phyloP scores from a whole-genome alignment of 2,888 invertebrate species.

The Anodontia alba region DNA sequence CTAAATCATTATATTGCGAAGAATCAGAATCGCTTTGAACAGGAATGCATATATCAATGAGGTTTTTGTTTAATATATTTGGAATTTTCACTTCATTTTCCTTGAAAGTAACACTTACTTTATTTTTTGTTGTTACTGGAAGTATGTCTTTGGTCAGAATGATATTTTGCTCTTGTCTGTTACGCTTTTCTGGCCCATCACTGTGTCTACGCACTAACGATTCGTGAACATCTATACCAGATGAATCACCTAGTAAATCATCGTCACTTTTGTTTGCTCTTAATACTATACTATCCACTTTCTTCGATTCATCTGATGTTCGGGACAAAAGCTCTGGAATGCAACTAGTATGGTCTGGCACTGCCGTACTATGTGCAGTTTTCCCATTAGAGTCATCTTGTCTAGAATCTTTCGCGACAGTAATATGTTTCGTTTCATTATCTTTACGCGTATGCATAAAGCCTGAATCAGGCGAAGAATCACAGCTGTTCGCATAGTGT shows the following conservation, averaged over 20 bases:
- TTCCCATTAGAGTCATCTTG: neutral
- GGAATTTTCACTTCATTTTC: neutral
- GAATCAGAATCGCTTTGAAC: slow-evolving; percentile 25
- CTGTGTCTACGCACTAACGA: slow-evolving; percentile 45
- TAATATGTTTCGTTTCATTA: neutral
- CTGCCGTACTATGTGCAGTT: neutral
- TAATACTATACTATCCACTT: neutral
- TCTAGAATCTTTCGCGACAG: neutral
- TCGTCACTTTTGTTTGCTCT: slow-evolving; percentile 21
- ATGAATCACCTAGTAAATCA: slow-evolving; percentile 27
- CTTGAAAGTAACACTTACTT: neutral
- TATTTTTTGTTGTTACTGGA: neutral
- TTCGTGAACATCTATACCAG: slow-evolving; percentile 44
- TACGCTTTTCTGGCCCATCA: slow-evolving; percentile 42
- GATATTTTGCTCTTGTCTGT: slow-evolving; percentile 2
- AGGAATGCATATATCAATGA: slow-evolving; percentile 23
- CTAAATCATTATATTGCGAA: neutral
- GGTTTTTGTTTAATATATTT: slow-evolving; percentile 9
- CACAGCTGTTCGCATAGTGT: neutral
- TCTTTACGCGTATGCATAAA: neutral
- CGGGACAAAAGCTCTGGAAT: neutral
- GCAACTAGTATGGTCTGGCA: neutral
- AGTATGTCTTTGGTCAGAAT: neutral
- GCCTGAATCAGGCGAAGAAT: slow-evolving; percentile 7
- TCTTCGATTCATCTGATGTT: neutral